phyloP scores from a whole-genome alignment of 2,797 vertebrate species.

The Lophotriccus pileatus region DNA sequence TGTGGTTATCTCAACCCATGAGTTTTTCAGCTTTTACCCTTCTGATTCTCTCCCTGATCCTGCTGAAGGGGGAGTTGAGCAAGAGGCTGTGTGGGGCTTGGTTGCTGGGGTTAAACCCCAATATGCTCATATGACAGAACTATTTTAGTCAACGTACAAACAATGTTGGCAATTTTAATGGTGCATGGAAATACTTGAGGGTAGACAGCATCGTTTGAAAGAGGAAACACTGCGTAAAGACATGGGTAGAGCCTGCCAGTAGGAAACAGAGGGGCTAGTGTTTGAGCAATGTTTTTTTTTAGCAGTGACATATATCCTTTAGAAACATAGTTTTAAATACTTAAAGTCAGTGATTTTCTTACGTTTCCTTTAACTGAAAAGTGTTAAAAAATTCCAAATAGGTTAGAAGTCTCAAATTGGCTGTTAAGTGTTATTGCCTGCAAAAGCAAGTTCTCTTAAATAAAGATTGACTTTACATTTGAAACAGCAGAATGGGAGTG shows the following conservation, averaged over 20 bases:
- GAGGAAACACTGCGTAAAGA: not conserved
- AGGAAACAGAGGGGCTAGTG: not conserved
- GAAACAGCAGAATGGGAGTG: not conserved
- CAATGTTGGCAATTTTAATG: not conserved
- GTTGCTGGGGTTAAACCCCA: not conserved
- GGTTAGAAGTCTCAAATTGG: not conserved
- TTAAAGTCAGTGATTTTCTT: not conserved
- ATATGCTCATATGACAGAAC: not conserved
- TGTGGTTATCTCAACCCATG: not conserved
- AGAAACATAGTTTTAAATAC: not conserved
- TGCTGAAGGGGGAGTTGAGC: no score
- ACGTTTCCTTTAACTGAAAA: not conserved
- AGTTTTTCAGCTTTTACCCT: not conserved
- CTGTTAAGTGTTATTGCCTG: not conserved
- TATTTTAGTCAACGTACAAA: not conserved
- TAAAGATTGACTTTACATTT: not conserved
- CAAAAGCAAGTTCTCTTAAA: not conserved
- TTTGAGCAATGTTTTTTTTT: not conserved
- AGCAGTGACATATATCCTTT: not conserved
- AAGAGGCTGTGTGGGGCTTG: not conserved
- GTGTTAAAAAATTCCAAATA: not conserved
- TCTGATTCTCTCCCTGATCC: rapidly evolving
- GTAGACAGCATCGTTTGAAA: not conserved
- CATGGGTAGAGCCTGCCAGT: not conserved
- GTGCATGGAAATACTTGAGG: not conserved